Conservation (phyloP, 2,888 invertebrate genomes). For the Tanaodytes sp. region DNA sequence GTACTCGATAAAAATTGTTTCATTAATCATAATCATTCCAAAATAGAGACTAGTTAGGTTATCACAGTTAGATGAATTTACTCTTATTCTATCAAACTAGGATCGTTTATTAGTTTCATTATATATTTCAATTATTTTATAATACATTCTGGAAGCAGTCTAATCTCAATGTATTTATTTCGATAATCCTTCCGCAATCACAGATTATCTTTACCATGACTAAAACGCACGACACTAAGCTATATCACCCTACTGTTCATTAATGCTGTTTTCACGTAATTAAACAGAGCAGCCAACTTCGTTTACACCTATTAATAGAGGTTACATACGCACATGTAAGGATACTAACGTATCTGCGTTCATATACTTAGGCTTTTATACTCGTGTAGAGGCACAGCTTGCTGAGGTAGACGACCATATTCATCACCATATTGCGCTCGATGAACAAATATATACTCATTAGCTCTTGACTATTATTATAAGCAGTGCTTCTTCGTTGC, state of each 20-base stretch:
- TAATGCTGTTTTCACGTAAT: slow-evolving; percentile 63
- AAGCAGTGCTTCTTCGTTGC: slow-evolving; percentile 38
- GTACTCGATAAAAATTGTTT: too few species aligned
- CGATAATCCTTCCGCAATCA: too few species aligned
- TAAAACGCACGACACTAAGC: background rate
- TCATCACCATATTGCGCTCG: slow-evolving; percentile 47
- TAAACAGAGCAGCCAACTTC: slow-evolving; percentile 56
- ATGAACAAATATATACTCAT: slow-evolving; percentile 47
- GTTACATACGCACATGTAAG: slow-evolving; percentile 33
- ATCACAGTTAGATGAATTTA: too few species aligned
- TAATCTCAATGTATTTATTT: too few species aligned
- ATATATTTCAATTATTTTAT: too few species aligned
- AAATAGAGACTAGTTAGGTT: too few species aligned
- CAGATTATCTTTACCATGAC: too few species aligned
- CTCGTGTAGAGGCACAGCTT: slow-evolving; percentile 30
- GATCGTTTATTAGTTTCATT: too few species aligned
- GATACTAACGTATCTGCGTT: slow-evolving; percentile 6
- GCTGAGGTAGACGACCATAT: slow-evolving; percentile 45
- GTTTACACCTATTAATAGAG: slow-evolving; percentile 56
- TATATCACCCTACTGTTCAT: slow-evolving; percentile 55
- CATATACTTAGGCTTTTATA: too few species aligned
- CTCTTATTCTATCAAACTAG: too few species aligned
- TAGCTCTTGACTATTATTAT: slow-evolving; percentile 37
- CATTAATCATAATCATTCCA: too few species aligned
- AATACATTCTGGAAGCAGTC: too few species aligned